Percentiles rank a stretch among this genome's conserved stretches.
Conservation (phyloP, 2,113 vertebrate genomes). For the Myrmecophaga tridactyla region DNA sequence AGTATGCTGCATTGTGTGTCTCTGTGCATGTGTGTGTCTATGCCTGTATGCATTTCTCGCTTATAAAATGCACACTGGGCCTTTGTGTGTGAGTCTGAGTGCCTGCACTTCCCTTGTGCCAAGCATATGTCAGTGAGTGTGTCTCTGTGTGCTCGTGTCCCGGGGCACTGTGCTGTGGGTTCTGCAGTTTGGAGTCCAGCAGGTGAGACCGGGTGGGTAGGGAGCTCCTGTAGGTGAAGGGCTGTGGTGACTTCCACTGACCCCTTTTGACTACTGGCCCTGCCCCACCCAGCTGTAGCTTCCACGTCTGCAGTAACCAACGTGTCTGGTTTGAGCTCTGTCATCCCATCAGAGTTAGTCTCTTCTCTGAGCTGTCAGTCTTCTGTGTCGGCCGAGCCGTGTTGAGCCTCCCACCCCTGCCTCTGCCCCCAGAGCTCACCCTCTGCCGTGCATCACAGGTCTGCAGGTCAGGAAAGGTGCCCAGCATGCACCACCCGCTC, state of each 20-base stretch:
- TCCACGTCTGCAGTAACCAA: background rate
- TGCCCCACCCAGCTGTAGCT: background rate
- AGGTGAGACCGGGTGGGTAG: background rate
- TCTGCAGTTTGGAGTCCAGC: background rate
- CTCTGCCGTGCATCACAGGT: background rate
- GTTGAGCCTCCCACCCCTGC: background rate
- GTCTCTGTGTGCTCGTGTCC: rapidly evolving
- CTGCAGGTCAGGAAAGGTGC: too few relatives aligned
- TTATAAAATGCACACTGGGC: background rate
- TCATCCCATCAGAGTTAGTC: background rate
- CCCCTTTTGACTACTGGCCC: background rate
- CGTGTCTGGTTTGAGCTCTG: background rate
- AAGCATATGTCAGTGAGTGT: rapidly evolving
- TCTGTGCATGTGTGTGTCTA: background rate
- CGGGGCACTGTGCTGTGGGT: rapidly evolving
- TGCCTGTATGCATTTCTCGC: background rate
- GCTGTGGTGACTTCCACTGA: background rate
- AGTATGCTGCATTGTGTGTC: rapidly evolving
- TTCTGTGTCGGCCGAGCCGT: too few relatives aligned
- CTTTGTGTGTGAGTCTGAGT: background rate
- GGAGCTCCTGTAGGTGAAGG: background rate
- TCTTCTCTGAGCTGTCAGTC: background rate
- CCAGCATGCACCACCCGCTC: rapidly evolving
- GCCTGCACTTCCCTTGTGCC: background rate
- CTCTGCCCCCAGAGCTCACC: background rate